A percentile compares a stretch with the other conserved stretches of the same genome.
phyloP scores from a whole-genome alignment of 2,888 invertebrate species.

The Diarsia mendica region DNA sequence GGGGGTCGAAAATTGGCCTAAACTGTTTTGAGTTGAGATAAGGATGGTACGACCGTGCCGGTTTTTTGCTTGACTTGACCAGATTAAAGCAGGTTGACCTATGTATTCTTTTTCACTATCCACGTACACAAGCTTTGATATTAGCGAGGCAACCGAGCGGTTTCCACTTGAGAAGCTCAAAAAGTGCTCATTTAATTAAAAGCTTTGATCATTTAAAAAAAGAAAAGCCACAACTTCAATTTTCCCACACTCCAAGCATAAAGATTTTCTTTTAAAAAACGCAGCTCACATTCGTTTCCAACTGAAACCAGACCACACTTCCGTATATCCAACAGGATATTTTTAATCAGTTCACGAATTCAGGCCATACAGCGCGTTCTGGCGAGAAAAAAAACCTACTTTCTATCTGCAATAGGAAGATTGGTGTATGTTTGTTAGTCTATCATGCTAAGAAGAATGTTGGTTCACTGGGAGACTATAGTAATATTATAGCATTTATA shows the following conservation, averaged over 20 bases:
- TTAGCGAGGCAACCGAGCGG: background rate
- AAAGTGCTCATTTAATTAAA: background rate
- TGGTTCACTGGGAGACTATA: background rate
- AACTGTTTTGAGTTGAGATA: too few species aligned
- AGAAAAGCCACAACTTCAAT: background rate
- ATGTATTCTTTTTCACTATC: background rate
- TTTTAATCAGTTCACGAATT: conserved; percentile 42
- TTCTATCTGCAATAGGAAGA: background rate
- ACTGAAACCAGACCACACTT: conserved; percentile 9
- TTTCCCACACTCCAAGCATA: conserved; percentile 3
- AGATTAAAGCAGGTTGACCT: too few species aligned
- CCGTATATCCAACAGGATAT: conserved; percentile 20
- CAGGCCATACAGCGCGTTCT: background rate
- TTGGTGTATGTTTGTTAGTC: background rate
- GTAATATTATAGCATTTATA: too few species aligned
- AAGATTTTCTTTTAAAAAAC: conserved; percentile 17
- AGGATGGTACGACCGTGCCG: too few species aligned
- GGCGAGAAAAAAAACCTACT: background rate
- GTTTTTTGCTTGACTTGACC: too few species aligned
- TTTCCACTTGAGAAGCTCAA: background rate
- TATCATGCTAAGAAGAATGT: background rate
- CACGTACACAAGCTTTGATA: background rate
- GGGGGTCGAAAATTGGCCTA: too few species aligned
- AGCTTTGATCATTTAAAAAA: background rate
- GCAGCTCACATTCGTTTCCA: conserved; percentile 18